Evolutionary conservation across 2,113 vertebrate genomes (phyloP).

Genomic region (Phoxinus phoxinus): DNA sequence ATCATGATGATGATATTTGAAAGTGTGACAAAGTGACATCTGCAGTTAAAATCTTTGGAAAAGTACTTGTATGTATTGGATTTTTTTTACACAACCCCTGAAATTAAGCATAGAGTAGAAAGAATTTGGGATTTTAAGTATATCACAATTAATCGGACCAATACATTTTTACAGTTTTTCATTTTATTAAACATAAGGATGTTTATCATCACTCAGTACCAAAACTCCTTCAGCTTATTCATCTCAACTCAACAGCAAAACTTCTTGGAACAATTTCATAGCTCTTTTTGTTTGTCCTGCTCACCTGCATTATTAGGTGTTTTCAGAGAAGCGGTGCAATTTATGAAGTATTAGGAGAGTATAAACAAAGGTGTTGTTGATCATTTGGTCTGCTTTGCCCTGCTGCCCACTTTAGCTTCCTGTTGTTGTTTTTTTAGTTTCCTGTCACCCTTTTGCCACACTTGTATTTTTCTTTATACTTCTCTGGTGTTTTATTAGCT

Average conservation of each 20-base stretch:
- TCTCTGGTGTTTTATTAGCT: not conserved
- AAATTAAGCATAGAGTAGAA: not conserved
- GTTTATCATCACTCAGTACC: not conserved
- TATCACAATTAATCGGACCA: too few relatives aligned
- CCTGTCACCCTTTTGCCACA: not conserved
- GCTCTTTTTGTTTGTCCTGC: not conserved
- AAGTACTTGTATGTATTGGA: too few relatives aligned
- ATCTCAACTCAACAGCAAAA: not conserved
- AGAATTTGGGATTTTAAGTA: not conserved
- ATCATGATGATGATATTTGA: not conserved
- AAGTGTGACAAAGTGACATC: not conserved
- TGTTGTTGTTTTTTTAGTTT: constrained; percentile 11
- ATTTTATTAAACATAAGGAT: not conserved
- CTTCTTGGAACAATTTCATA: not conserved
- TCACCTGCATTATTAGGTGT: not conserved
- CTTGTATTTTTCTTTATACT: not conserved
- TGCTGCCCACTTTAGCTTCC: constrained; percentile 13
- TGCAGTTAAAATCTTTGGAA: too few relatives aligned
- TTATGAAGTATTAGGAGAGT: not conserved
- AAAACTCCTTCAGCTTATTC: not conserved
- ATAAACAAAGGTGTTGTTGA: not conserved
- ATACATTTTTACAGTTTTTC: not conserved
- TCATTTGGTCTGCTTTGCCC: not conserved
- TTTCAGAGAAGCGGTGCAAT: not conserved
- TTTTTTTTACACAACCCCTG: not conserved